Conservation (phyloP, 2,113 vertebrate species). For the Dromas ardeola region DNA sequence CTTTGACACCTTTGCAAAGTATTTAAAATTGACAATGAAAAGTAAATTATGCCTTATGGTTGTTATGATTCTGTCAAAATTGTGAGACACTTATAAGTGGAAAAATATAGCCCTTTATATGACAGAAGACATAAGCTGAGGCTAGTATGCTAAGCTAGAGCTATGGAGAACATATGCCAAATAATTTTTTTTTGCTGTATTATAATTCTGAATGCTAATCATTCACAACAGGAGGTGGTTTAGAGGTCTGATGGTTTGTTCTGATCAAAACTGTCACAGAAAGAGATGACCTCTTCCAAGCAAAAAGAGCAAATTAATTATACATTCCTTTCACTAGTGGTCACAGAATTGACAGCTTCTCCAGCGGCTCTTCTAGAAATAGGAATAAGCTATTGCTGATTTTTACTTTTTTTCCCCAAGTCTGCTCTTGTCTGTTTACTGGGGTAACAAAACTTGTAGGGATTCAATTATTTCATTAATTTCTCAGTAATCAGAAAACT, state of each 20-base stretch:
- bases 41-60: background rate
- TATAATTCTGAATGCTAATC: constrained; percentile 1
- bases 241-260: background rate
- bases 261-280: background rate
- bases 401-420: background rate
- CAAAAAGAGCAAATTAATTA: constrained; percentile 15
- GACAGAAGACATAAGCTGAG: background rate
- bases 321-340: background rate
- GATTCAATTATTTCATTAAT: background rate
- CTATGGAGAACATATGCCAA: background rate
- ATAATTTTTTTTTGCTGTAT: background rate
- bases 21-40: background rate
- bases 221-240: background rate
- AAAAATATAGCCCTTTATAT: background rate
- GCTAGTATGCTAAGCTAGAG: background rate
- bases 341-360: background rate
- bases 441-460: background rate
- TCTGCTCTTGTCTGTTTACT: background rate
- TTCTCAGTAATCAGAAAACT: background rate
- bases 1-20: background rate
- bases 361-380: background rate
- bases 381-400: background rate
- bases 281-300: background rate
- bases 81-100: background rate
- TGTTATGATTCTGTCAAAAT: background rate